These are phyloP conservation scores for Macrophya annulata DNA, from an alignment of 2,888 invertebrate species.

Conservation along the genomic window DNA sequence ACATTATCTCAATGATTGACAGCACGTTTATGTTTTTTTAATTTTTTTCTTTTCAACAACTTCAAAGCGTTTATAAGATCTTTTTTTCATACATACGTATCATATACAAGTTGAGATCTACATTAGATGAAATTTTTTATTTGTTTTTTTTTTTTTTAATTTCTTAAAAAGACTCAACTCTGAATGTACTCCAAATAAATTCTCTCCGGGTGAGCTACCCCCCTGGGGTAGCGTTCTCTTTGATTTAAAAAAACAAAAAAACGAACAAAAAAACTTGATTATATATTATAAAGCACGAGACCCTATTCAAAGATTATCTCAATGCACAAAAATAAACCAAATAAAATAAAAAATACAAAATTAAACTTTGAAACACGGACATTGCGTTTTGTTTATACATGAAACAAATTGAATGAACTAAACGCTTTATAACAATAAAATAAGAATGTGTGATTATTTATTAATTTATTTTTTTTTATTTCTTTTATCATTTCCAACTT, in stretches of 20 bases:
- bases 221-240: no score
- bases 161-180: background rate
- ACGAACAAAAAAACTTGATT: background rate
- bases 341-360: background rate
- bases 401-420: no score
- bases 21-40: no score
- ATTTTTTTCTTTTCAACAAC: no score
- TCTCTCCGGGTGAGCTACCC: background rate
- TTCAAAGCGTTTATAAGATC: no score
- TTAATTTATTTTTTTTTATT: no score
- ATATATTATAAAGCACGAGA: constrained; percentile 30
- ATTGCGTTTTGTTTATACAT: background rate
- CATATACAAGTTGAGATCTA: background rate
- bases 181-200: background rate
- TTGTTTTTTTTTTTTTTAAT: no score
- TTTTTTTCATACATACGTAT: no score
- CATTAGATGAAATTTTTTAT: background rate
- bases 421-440: background rate
- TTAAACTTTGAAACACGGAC: background rate
- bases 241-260: background rate
- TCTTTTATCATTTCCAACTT: constrained; percentile 71
- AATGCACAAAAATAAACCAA: background rate
- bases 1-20: no score
- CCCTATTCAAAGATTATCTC: constrained; percentile 31
- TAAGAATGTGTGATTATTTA: background rate